phyloP scores from a whole-genome alignment of 2,797 vertebrate genomes.

The Linurgus olivaceus region DNA sequence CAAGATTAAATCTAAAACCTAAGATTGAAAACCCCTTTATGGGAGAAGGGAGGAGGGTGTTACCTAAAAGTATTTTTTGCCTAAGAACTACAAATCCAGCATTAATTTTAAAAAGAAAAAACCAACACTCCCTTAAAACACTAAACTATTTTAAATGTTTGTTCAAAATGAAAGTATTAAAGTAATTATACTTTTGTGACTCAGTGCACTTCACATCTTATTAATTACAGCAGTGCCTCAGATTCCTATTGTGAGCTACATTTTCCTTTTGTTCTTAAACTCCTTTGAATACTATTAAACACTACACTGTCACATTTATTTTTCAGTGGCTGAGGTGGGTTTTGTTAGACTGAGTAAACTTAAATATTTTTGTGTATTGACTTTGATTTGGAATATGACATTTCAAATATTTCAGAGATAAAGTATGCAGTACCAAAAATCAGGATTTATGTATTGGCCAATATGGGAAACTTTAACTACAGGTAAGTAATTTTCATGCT shows the following conservation, averaged over 20 bases:
- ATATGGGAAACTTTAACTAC: slow-evolving; percentile 54
- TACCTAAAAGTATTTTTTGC: background rate
- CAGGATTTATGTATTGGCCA: slow-evolving; percentile 68
- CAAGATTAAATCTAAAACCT: background rate
- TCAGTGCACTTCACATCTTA: background rate
- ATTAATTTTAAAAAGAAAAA: background rate
- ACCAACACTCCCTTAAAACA: background rate
- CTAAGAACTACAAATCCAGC: background rate
- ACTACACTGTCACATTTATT: background rate
- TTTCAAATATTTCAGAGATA: slow-evolving; percentile 78
- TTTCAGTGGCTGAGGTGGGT: slow-evolving; percentile 12
- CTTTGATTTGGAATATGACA: slow-evolving; percentile 56
- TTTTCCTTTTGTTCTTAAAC: background rate
- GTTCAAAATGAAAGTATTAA: background rate
- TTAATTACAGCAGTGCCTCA: background rate
- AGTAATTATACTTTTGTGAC: background rate
- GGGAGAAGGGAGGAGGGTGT: background rate
- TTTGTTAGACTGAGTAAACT: slow-evolving; percentile 5
- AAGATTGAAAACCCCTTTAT: background rate
- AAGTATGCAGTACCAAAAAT: slow-evolving; percentile 76
- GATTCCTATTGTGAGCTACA: background rate
- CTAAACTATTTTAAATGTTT: background rate
- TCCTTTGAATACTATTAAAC: background rate
- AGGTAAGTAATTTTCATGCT: slow-evolving; percentile 72
- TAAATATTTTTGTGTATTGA: background rate